Evolutionary conservation across 1,140 invertebrate species (phyloP).

Genomic region (Brachystomella parvula): DNA sequence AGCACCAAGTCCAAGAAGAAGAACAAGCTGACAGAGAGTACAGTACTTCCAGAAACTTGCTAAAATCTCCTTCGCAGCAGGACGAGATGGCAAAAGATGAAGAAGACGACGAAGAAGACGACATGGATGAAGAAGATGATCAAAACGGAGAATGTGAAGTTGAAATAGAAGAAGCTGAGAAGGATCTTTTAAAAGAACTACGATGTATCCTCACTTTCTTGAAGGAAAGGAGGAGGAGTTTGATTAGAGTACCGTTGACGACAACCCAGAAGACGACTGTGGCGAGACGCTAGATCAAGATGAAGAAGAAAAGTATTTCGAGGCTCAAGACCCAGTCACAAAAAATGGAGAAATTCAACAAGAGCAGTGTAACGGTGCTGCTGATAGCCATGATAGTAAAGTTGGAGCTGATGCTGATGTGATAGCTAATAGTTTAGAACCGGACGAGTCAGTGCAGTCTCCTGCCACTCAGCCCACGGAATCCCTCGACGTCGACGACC

Average conservation of each 20-base stretch:
- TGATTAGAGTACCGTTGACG: constrained; percentile 71
- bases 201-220: constrained; percentile 81
- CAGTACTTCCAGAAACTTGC: too few species aligned
- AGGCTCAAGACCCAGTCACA: constrained; percentile 64
- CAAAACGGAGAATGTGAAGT: constrained; percentile 33
- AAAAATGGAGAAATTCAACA: too few species aligned
- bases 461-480: background rate
- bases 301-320: constrained; percentile 83
- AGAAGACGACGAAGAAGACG: constrained; percentile 26
- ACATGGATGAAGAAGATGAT: constrained; percentile 23
- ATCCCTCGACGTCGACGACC: background rate
- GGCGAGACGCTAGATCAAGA: constrained; percentile 59
- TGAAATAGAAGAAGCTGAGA: constrained; percentile 41
- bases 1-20: constrained; percentile 52
- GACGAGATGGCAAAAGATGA: constrained; percentile 42
- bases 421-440: background rate
- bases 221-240: constrained; percentile 72
- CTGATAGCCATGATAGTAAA: constrained; percentile 22
- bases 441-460: background rate
- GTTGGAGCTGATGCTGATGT: constrained; percentile 7
- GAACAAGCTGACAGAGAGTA: constrained; percentile 39
- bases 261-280: constrained; percentile 71
- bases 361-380: too few species aligned
- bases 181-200: constrained; percentile 60
- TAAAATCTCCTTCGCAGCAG: constrained; percentile 40